Evolutionary conservation across 2,113 vertebrate species (phyloP).

Genomic region (Tautogolabrus adspersus): DNA sequence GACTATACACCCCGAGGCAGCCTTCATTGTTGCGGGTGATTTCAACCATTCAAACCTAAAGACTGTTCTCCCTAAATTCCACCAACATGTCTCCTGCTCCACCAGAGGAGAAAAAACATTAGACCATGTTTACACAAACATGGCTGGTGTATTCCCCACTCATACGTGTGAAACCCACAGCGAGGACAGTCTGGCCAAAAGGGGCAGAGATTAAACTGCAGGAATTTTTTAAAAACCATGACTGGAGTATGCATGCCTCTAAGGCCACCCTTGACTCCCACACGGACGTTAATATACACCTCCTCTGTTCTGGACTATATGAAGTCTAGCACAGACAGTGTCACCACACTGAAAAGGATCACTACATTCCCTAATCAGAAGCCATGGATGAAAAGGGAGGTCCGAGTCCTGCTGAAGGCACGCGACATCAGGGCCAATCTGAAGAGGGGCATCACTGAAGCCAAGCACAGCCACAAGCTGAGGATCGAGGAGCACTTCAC

Average conservation of each 20-base stretch:
- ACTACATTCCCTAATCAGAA: not conserved
- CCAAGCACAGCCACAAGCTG: not conserved
- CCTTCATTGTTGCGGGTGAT: not conserved
- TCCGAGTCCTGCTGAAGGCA: not conserved
- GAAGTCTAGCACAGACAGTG: not conserved
- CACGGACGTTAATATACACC: not conserved
- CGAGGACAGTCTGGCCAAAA: not conserved
- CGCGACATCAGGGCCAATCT: not conserved
- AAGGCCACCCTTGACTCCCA: not conserved
- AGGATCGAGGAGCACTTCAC: not conserved
- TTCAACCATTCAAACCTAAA: not conserved
- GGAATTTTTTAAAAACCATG: not conserved
- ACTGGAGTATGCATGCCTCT: slow-evolving; percentile 1
- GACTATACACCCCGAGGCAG: not conserved
- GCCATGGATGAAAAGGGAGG: not conserved
- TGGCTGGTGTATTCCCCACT: not conserved
- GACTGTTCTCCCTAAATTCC: not conserved
- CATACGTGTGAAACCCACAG: not conserved
- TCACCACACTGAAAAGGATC: not conserved
- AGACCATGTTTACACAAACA: not conserved
- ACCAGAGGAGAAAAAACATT: not conserved
- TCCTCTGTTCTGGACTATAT: not conserved
- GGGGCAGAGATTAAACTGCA: not conserved
- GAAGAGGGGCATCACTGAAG: not conserved
- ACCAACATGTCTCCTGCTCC: no score